Evolutionary conservation across 2,888 invertebrate genomes (phyloP), one percentile per base, ranked within the genome.

Genomic region (Tuberolachnus salignus): DNA sequence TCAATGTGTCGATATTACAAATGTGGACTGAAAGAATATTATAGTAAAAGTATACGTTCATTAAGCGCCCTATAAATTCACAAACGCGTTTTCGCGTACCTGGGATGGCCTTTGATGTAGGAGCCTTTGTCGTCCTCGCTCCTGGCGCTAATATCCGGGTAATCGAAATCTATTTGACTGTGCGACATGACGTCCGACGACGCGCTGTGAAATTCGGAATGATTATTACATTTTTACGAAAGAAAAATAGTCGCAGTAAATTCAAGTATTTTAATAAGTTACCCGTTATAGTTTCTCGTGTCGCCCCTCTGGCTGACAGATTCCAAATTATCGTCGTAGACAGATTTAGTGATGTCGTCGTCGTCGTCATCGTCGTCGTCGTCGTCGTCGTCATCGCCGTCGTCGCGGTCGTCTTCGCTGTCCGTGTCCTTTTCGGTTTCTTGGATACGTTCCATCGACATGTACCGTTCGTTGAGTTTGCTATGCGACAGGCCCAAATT

Each of bases 401-500:
- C 86, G 89, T 83, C 82, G 80, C 83, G 83, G 73, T 83, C 86
- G 83, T 87, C 87, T 57, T 86, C 87, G 10, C 84, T 85, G 0
- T 85, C 87, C 59, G 86, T 86, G 6, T 84, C 85, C 0, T 85
- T 85, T 3, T 85, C 86, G 88, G 83, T 82, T 81, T 83, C 83
- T 80, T 84, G 84, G 55, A 86, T 84, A 75, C 85, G 84, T 85
- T 94, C 94, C 46, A 93, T 91, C 8, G 94, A 94, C 80, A 81
- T 81, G 84, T 96, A 96, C 21, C 97, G 89, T 82, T 94, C 94
- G 85, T 97, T 97, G 9, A 97, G 86, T 74, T 93, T 90, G 13
- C 94, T 94, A 83, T 93, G 92, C 0, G 95, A 94, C 55, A 96
- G 86, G 1, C 94, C 95, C 81, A 94, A 85, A 81, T 91, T 92